Conservation (phyloP, 2,113 vertebrate species). For the Tursiops truncatus region DNA sequence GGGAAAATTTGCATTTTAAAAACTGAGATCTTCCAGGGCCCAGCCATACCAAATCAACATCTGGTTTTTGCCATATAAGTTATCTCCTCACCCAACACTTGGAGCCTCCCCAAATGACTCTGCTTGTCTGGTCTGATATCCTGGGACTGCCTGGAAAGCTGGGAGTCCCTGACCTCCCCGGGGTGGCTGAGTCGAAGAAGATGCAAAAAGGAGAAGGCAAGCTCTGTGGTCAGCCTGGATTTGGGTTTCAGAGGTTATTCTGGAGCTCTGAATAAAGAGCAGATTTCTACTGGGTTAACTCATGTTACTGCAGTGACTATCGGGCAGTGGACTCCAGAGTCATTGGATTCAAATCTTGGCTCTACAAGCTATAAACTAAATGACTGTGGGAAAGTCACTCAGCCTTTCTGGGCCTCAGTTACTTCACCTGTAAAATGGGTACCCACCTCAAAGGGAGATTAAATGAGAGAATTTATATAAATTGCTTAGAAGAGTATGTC, state of each 20-base stretch:
- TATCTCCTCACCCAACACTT: background rate
- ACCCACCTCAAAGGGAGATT: too few species aligned
- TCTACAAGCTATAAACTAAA: background rate
- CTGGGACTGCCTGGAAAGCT: background rate
- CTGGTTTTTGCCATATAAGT: background rate
- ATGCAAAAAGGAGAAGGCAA: background rate
- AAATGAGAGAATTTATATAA: background rate
- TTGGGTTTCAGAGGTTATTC: background rate
- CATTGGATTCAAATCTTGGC: background rate
- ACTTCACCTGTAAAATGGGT: background rate
- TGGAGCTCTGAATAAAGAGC: background rate
- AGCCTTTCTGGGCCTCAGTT: background rate
- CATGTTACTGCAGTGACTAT: fast-evolving
- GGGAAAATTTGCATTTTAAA: background rate
- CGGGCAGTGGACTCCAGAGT: background rate
- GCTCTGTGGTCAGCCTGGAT: background rate
- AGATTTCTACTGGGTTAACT: background rate
- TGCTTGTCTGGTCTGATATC: fast-evolving
- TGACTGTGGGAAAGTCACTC: background rate
- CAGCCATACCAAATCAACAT: too few species aligned
- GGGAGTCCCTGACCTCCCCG: background rate
- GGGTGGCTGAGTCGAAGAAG: background rate
- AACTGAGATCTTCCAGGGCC: background rate
- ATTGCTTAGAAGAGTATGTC: too few species aligned
- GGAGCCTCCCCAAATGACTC: background rate